Base-by-base conservation (phyloP, 2,797 vertebrate genomes). In the Sardinella longiceps region DNA sequence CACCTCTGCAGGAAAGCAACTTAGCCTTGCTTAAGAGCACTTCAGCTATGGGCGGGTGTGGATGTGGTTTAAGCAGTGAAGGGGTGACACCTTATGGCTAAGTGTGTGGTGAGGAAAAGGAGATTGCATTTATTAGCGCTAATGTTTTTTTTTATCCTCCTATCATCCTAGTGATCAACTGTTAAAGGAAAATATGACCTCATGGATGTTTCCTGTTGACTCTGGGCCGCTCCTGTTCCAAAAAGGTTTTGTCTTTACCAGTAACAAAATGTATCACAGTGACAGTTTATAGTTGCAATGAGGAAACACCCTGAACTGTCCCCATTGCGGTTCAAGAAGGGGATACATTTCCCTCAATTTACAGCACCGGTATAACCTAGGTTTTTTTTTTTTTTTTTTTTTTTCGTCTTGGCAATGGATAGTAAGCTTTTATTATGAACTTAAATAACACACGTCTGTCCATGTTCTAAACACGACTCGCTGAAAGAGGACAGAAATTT, bases 161-260 rank as follows among this genome's bases (percentile, higher is more conserved):
- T n/a, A n/a, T n/a, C n/a, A n/a, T n/a, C n/a, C 23, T 56, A 20
- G 20, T 56, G 28, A 45, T n/a, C 60, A 80, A 77, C 46, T 83
- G 81, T 30, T 80, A n/a, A 18, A 82, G 43, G 53, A 33, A 63
- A 63, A 63, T 37, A 14, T 15, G 25, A 66, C 37, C 1, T 9
- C 28, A 63, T 1, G 43, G 45, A 20, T 58, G 48, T 63, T 74
- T 87, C 84, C 80, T 81, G 86, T 83, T 83, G 84, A 74, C 77
- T 1, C 14, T 25, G 48, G 50, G 23, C 70, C 23, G 70, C 14
- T 6, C 58, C 23, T 46, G 33, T 1, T 7, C 43, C 20, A 56
- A 20, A 10, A 77, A 33, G 84, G 18, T 56, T 37, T 30, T 2
- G 28, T 70, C 63, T 66, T 11, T 30, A 70, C 37, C 46, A 83